phyloP scores from a whole-genome alignment of 2,888 invertebrate species.

The Eupithecia subfuscata region DNA sequence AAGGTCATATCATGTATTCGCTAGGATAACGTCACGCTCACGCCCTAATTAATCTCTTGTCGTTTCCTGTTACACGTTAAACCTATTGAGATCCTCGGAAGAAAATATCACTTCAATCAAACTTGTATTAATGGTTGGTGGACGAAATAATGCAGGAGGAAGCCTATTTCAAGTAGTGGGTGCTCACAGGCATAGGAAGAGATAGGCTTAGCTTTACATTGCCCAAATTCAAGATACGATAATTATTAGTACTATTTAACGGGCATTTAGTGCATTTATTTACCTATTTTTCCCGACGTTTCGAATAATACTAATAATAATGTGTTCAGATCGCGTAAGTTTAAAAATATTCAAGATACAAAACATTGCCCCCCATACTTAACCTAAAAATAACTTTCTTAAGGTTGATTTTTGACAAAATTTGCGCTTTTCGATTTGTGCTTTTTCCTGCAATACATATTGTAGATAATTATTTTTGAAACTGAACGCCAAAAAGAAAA shows the following conservation, averaged over 20 bases:
- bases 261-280: too few species aligned
- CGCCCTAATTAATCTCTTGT: conserved; percentile 34
- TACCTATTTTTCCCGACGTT: too few species aligned
- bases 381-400: neutral
- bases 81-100: neutral
- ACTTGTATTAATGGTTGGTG: neutral
- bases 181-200: neutral
- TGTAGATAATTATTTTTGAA: neutral
- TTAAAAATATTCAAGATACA: neutral
- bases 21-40: conserved; percentile 37
- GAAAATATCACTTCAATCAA: neutral
- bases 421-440: neutral
- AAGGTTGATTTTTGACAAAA: neutral
- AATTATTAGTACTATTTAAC: too few species aligned
- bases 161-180: neutral
- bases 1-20: conserved; percentile 36
- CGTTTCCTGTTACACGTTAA: conserved; percentile 36
- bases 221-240: neutral
- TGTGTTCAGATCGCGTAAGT: too few species aligned
- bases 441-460: neutral
- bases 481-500: neutral
- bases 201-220: neutral
- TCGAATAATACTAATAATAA: too few species aligned
- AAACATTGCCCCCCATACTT: neutral
- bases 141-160: neutral